These are phyloP conservation scores for Eupithecia dodoneata DNA, from an alignment of 2,888 invertebrate species.

Conservation along the genomic window DNA sequence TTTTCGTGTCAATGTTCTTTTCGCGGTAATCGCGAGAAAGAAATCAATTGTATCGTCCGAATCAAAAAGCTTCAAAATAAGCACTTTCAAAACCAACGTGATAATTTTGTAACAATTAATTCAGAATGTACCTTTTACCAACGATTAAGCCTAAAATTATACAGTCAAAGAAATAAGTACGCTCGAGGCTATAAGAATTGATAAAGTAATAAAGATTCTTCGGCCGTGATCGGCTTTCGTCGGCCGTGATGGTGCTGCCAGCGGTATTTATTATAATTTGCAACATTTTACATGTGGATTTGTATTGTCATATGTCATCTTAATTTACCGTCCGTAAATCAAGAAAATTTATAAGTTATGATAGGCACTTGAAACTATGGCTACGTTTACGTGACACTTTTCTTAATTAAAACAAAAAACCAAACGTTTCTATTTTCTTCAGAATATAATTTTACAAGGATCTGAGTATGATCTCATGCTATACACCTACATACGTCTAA, in stretches of 20 bases:
- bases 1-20: not conserved
- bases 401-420: no score
- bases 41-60: slow-evolving; percentile 10
- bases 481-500: not conserved
- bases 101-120: slow-evolving; percentile 28
- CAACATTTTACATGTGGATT: not conserved
- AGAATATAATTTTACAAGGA: no score
- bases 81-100: slow-evolving; percentile 21
- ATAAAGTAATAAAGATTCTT: slow-evolving; percentile 49
- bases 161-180: slow-evolving; percentile 34
- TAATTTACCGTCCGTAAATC: not conserved
- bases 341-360: not conserved
- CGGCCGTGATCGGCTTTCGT: slow-evolving; percentile 38
- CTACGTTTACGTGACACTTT: not conserved
- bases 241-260: slow-evolving; percentile 18
- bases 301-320: not conserved
- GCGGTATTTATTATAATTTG: not conserved
- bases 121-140: slow-evolving; percentile 33
- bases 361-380: not conserved
- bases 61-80: not conserved
- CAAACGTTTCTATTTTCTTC: no score
- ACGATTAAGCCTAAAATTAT: slow-evolving; percentile 41
- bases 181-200: slow-evolving; percentile 38
- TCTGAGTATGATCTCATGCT: not conserved
- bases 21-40: not conserved